Evolutionary conservation across 37 sponge, comb jelly and placozoan species (phyloP), one percentile per base, ranked within the genome.

Genomic region (Oscarella lobularis): DNA sequence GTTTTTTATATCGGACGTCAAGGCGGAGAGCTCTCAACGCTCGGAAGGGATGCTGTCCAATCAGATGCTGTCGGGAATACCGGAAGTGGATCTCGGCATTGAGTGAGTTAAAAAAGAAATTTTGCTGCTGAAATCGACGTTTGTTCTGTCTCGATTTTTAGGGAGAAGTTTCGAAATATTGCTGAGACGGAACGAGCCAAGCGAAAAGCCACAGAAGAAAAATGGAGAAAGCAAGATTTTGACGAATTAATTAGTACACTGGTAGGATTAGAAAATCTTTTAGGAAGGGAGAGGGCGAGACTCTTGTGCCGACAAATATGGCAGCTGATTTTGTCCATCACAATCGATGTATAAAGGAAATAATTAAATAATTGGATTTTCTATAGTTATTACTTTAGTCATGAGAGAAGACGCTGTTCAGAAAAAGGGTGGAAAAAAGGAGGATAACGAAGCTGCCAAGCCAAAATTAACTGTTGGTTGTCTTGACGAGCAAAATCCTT

Each of bases 11-110:
- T n/a, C n/a, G n/a, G n/a, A n/a, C n/a, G n/a, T n/a, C n/a, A n/a
- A 48, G 60, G 60, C 20, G 9, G 60, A 48, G 20, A 48, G 60
- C 60, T n/a, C 14, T 48, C 9, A 48, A 20, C 9, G 60, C 9
- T 48, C 60, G 9, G 93, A 92, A 39, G 93, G 86, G 40, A 92
- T 92, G 93, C 60, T 92, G 75, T 89, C 90, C 66, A 92, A 89
- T 83, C 93, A 92, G 68, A 89, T 92, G 90, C 69, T 92, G 67
- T 92, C 93, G 2, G 93, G 93, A 30, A 92, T 92, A 0, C 93
- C 93, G 5, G 93, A 92, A 70, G 87, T 92, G 32, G 86, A 92
- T 67, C 72, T 92, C 30, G 93, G 93, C 14, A 33, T 92, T 9
- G 90, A 92, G 92, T 91, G 37, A 85, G 92, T 83, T 29, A 48